A percentile compares a stretch with the other conserved stretches of the same genome.
phyloP scores from a whole-genome alignment of 2,888 invertebrate genomes.

The Heteromurus nitidus region DNA sequence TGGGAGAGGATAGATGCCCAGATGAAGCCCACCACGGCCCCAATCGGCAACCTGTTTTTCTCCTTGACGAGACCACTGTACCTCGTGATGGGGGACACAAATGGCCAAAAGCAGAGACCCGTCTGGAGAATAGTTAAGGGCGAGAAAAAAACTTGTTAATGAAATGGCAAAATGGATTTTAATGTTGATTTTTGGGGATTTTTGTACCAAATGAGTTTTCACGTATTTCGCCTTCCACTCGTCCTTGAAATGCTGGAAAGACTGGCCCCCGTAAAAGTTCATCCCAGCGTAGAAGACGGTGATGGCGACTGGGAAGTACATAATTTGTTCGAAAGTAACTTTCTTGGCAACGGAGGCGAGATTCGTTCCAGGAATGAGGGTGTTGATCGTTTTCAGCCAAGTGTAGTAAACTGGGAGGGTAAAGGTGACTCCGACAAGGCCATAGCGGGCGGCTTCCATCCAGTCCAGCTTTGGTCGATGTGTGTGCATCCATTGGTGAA shows the following conservation, averaged over 20 bases:
- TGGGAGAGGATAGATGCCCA: conserved; percentile 27
- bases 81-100: neutral
- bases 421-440: conserved; percentile 5
- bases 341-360: neutral
- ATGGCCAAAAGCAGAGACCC: conserved; percentile 27
- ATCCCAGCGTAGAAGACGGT: conserved; percentile 22
- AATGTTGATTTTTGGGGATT: neutral
- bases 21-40: conserved; percentile 4
- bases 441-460: neutral
- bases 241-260: conserved; percentile 12
- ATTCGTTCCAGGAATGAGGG: conserved; percentile 13
- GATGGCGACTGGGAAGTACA: conserved; percentile 35
- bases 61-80: conserved; percentile 23
- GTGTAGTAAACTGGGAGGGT: conserved; percentile 13
- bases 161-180: neutral
- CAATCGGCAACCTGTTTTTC: neutral
- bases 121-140: neutral
- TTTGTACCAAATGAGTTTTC: conserved; percentile 22
- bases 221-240: conserved; percentile 27
- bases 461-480: neutral
- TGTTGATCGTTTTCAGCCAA: conserved; percentile 22
- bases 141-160: neutral
- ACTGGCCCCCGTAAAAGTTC: conserved; percentile 15
- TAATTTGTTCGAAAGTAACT: conserved; percentile 2
- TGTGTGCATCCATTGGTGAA: neutral